Percentiles rank a stretch among this genome's conserved stretches.
phyloP scores from a whole-genome alignment of 92 coral and sea anemone genomes.

The Virgularia gustaviana region DNA sequence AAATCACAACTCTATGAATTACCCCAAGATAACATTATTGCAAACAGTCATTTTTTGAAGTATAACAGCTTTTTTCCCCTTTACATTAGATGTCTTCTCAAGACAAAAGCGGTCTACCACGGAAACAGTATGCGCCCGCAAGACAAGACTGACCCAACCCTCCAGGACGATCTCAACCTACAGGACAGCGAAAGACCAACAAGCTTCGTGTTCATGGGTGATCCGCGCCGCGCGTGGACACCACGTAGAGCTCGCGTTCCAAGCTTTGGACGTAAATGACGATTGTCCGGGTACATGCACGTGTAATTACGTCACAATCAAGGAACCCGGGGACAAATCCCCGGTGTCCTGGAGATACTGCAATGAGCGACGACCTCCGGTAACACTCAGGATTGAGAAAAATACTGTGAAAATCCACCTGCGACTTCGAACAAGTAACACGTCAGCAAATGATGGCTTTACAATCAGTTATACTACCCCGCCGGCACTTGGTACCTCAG shows the following conservation, averaged over 20 bases:
- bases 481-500: background rate
- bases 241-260: conserved; percentile 12
- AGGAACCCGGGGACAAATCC: background rate
- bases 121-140: conserved; percentile 1
- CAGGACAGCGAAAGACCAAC: background rate
- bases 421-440: conserved; percentile 9
- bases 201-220: conserved; percentile 29
- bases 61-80: too few relatives aligned
- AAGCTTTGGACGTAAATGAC: conserved; percentile 14
- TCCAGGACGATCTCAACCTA: background rate
- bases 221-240: conserved; percentile 14
- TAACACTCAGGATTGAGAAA: background rate
- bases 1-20: too few relatives aligned
- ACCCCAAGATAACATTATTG: too few relatives aligned
- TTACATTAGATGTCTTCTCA: too few relatives aligned
- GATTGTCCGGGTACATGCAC: conserved; percentile 22
- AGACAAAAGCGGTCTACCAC: too few relatives aligned
- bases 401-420: conserved; percentile 22
- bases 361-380: conserved; percentile 27
- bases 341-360: conserved; percentile 10
- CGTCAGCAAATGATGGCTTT: background rate
- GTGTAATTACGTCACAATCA: conserved; percentile 33
- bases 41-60: too few relatives aligned
- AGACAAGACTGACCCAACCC: background rate
- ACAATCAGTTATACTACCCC: background rate